These are phyloP conservation scores for Idaea straminata DNA, from an alignment of 2,888 invertebrate species.

Conservation along the genomic window DNA sequence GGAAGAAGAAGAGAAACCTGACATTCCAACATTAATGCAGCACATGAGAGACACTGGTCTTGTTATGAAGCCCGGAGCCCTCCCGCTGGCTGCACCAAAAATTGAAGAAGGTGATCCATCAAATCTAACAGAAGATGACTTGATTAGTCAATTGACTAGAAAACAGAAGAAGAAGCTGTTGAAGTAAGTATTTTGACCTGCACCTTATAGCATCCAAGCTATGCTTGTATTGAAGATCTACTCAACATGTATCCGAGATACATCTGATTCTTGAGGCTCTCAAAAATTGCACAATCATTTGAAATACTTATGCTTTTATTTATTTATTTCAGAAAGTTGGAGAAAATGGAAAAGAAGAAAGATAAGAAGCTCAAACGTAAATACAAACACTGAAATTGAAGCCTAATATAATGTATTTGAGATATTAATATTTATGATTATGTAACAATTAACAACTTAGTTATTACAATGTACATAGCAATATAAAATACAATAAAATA, in stretches of 20 bases:
- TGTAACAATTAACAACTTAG: neutral
- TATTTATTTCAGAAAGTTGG: constrained; percentile 79
- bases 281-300: neutral
- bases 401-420: neutral
- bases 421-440: neutral
- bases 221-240: constrained; percentile 1
- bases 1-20: constrained; percentile 80
- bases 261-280: neutral
- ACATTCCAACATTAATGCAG: constrained; percentile 86
- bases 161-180: constrained; percentile 95
- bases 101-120: constrained; percentile 81
- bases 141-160: constrained; percentile 90
- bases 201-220: neutral
- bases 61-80: constrained; percentile 89
- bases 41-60: constrained; percentile 96
- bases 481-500: neutral
- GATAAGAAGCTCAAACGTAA: constrained; percentile 67
- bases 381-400: constrained; percentile 39
- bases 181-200: constrained; percentile 78
- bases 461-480: neutral
- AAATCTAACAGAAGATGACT: constrained; percentile 85
- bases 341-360: constrained; percentile 83
- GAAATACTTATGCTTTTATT: neutral
- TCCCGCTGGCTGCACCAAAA: constrained; percentile 79
- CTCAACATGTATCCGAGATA: no score